phyloP scores from a whole-genome alignment of 1,140 invertebrate genomes.

The Aphidius ervi region DNA sequence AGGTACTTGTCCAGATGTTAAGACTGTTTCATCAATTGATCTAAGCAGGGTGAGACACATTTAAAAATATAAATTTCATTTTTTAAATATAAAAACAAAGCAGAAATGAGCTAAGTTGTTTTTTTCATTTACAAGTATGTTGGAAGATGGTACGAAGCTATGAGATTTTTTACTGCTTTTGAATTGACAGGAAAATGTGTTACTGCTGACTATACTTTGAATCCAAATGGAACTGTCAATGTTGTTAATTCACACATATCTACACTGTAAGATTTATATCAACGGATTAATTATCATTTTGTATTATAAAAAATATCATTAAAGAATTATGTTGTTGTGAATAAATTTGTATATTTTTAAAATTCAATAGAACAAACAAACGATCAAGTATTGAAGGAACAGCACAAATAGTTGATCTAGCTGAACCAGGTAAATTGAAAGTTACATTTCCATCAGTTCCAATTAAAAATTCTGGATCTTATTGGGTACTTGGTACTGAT shows the following conservation, averaged over 20 bases:
- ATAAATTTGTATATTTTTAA: slow-evolving; percentile 29
- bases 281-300: slow-evolving; percentile 23
- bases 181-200: slow-evolving; percentile 66
- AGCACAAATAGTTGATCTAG: background rate
- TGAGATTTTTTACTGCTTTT: slow-evolving; percentile 65
- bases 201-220: slow-evolving; percentile 58
- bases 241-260: slow-evolving; percentile 58
- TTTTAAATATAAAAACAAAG: background rate
- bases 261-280: slow-evolving; percentile 52
- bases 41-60: slow-evolving; percentile 27
- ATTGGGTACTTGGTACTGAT: slow-evolving; percentile 69
- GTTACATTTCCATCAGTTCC: slow-evolving; percentile 56
- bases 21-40: slow-evolving; percentile 34
- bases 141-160: slow-evolving; percentile 68
- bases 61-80: background rate
- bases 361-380: slow-evolving; percentile 2
- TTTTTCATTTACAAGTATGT: slow-evolving; percentile 54
- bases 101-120: background rate
- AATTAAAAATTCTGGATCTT: slow-evolving; percentile 53
- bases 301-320: background rate
- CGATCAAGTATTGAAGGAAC: background rate
- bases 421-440: slow-evolving; percentile 53
- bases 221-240: slow-evolving; percentile 53
- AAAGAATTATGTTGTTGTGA: slow-evolving; percentile 26
- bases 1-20: slow-evolving; percentile 34